Evolutionary conservation across 2,888 invertebrate species (phyloP).

Genomic region (Netelia inedita): DNA sequence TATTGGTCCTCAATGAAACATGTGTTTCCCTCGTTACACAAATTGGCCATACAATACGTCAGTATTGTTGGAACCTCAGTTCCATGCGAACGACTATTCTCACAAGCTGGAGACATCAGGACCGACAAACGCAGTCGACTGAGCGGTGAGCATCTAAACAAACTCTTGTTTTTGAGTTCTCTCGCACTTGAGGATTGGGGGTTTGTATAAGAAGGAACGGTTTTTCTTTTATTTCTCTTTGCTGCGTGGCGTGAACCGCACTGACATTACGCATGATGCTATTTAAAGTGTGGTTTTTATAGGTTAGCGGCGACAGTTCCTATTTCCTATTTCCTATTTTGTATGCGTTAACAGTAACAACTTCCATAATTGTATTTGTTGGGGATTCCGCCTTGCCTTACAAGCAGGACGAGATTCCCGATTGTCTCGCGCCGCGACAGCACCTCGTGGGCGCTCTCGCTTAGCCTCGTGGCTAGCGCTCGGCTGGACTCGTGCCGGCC

Average conservation of each 20-base stretch:
- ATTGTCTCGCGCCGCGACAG: too few species aligned
- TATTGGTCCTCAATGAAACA: conserved; percentile 46
- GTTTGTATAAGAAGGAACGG: conserved; percentile 4
- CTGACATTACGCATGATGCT: conserved; percentile 15
- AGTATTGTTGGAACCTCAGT: conserved; percentile 47
- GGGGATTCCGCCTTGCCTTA: too few species aligned
- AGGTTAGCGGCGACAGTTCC: conserved; percentile 9
- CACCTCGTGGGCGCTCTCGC: too few species aligned
- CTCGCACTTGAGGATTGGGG: conserved; percentile 22
- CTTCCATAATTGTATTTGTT: neutral
- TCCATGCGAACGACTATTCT: conserved; percentile 46
- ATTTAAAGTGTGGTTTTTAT: conserved; percentile 6
- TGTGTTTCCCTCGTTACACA: conserved; percentile 39
- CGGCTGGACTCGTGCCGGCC: too few species aligned
- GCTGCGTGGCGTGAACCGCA: conserved; percentile 2
- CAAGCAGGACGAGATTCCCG: too few species aligned
- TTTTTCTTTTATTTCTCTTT: neutral
- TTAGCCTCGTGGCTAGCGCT: too few species aligned
- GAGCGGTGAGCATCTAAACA: conserved; percentile 35
- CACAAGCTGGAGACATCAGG: conserved; percentile 49
- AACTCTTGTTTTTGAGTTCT: conserved; percentile 43
- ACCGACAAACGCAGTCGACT: conserved; percentile 49
- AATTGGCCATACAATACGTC: conserved; percentile 38
- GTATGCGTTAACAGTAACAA: neutral
- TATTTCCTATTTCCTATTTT: conserved; percentile 1